phyloP scores from a whole-genome alignment of 2,113 vertebrate species.

The Myodes glareolus region DNA sequence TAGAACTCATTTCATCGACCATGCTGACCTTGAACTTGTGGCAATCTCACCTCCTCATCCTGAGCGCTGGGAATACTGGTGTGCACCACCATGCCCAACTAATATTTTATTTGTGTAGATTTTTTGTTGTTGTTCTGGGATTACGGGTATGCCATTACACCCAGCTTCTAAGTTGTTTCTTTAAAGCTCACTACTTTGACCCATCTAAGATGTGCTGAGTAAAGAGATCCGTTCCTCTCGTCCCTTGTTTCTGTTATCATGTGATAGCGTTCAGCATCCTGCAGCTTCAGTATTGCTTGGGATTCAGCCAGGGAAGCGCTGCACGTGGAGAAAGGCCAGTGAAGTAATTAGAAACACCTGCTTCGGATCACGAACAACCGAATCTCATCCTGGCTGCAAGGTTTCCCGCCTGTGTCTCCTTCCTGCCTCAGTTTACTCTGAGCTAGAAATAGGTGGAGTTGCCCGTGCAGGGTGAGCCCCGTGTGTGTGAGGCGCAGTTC shows the following conservation, averaged over 20 bases:
- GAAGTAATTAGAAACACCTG: not conserved
- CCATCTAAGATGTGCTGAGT: not conserved
- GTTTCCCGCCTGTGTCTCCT: not conserved
- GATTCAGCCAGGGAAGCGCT: not conserved
- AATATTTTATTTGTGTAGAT: not conserved
- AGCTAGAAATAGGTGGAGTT: not conserved
- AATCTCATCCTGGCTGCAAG: not conserved
- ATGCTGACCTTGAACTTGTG: not conserved
- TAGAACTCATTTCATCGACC: not conserved
- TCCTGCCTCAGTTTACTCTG: not conserved
- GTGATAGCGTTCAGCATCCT: not conserved
- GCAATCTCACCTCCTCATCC: not conserved
- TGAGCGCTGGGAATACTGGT: not conserved
- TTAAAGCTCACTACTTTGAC: not conserved
- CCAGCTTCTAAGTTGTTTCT: not conserved
- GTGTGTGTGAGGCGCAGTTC: not conserved
- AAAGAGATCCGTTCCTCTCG: not conserved
- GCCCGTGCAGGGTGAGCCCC: not conserved
- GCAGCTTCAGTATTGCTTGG: not conserved
- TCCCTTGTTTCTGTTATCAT: not conserved
- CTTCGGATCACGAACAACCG: not conserved
- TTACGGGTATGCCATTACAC: not conserved
- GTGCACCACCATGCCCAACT: not conserved
- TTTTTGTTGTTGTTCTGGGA: not conserved
- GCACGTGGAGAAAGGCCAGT: not conserved